phyloP scores from a whole-genome alignment of 23 tunicate genomes.

The Phallusia fumigata region DNA sequence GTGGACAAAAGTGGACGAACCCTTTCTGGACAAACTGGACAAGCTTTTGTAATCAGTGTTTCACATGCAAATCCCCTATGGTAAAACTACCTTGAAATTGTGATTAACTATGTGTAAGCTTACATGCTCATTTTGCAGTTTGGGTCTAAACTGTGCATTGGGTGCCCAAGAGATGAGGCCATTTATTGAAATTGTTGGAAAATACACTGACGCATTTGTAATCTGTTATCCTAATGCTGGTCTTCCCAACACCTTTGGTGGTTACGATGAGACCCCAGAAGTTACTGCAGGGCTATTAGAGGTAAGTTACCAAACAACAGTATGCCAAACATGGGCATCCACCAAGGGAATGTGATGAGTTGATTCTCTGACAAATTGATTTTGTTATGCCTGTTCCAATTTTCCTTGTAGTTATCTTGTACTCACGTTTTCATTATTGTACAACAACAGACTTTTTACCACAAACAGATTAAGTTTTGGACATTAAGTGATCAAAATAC shows the following conservation, averaged over 20 bases:
- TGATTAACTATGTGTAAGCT: neutral
- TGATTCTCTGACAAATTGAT: too few relatives aligned
- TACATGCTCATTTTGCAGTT: slow-evolving; percentile 21
- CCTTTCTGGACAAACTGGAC: slow-evolving; percentile 88
- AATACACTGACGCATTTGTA: slow-evolving; percentile 55
- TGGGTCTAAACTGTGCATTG: slow-evolving; percentile 88
- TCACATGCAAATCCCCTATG: slow-evolving; percentile 84
- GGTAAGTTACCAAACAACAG: slow-evolving; percentile 21
- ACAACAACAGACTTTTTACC: too few relatives aligned
- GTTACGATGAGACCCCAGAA: slow-evolving; percentile 86
- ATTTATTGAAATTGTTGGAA: slow-evolving; percentile 69
- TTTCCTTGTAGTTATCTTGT: too few relatives aligned
- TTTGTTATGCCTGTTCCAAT: too few relatives aligned
- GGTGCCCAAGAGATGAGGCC: slow-evolving; percentile 91
- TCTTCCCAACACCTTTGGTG: slow-evolving; percentile 90
- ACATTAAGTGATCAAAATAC: too few relatives aligned
- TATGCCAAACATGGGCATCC: too few relatives aligned
- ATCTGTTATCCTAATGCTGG: slow-evolving; percentile 97
- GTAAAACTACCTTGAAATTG: slow-evolving; percentile 18
- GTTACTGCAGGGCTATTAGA: slow-evolving; percentile 54
- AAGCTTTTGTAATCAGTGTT: slow-evolving; percentile 91
- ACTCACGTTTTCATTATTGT: too few relatives aligned
- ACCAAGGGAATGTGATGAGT: too few relatives aligned
- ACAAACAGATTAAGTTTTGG: too few relatives aligned
- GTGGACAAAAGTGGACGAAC: slow-evolving; percentile 92